These are phyloP conservation scores for Tiliacea aurago DNA, from an alignment of 2,888 invertebrate species.

Conservation along the genomic window DNA sequence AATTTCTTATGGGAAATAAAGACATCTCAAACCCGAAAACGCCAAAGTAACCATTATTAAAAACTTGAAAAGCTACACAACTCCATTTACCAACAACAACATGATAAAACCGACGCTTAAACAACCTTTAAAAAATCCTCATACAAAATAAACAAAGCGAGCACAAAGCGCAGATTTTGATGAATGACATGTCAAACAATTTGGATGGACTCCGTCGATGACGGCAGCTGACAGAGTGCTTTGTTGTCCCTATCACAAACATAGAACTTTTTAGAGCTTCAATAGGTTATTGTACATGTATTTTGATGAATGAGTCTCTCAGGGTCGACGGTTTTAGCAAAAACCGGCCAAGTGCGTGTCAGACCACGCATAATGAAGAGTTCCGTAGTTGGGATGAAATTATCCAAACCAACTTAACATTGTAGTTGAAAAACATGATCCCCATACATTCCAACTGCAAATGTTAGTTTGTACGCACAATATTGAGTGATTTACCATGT, in stretches of 20 bases:
- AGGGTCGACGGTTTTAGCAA: too few relatives aligned
- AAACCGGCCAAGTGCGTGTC: too few relatives aligned
- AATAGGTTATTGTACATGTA: slow-evolving; percentile 36
- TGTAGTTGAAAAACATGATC: too few relatives aligned
- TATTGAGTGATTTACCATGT: too few relatives aligned
- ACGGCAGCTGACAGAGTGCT: slow-evolving; percentile 44
- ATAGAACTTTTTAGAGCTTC: slow-evolving; percentile 37
- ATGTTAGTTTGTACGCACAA: too few relatives aligned
- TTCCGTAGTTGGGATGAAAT: too few relatives aligned
- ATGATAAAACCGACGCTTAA: slow-evolving; percentile 25
- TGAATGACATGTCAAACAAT: slow-evolving; percentile 61
- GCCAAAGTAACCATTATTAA: not conserved
- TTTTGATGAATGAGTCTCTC: slow-evolving; percentile 18
- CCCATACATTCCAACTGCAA: too few relatives aligned
- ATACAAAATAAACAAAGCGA: slow-evolving; percentile 45
- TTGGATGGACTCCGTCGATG: slow-evolving; percentile 43
- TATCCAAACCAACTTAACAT: too few relatives aligned
- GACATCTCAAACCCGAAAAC: too few relatives aligned
- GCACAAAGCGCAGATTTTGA: slow-evolving; percentile 41
- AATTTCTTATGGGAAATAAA: too few relatives aligned
- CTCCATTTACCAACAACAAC: slow-evolving; percentile 9
- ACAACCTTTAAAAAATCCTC: slow-evolving; percentile 32
- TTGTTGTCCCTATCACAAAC: slow-evolving; percentile 47
- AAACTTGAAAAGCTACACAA: not conserved
- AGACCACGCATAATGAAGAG: too few relatives aligned